Base-by-base conservation (phyloP, 2,888 invertebrate species). In the Ferrisia virgata region DNA sequence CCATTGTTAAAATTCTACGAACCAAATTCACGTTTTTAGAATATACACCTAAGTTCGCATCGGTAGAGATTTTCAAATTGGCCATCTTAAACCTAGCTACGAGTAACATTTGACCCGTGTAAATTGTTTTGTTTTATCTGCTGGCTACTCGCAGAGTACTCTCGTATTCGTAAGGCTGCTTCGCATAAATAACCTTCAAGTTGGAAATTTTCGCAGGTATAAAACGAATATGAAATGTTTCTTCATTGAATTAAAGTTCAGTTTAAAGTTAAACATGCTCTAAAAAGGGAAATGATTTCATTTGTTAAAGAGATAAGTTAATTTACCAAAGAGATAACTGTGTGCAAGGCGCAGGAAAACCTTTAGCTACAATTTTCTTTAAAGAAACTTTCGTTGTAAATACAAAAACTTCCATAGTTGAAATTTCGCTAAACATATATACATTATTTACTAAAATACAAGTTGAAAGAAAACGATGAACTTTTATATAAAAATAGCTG, bases 251-350 rank as follows among this genome's bases (percentile, higher is more conserved):
- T 72, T 72, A 72, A 72, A 72, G 31, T 72, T 33, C 33, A 72
- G 36, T 72, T 72, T 72, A 33, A 33, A 72, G 72, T 72, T 72
- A 72, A 31, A 72, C 58, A 64, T 64, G 72, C 33, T 33, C 33
- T 72, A 72, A n/a, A 33, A 33, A 72, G 72, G 36, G 33, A 72
- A 72, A 72, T 72, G 72, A 33, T 72, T 72, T 72, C 72, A 72
- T 72, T 72, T 72, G 72, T 72, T 72, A 31, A 36, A 72, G 72
- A 72, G 72, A 72, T 72, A 72, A 72, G 72, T 72, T 72, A 72
- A 72, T 72, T 72, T 72, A 72, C 72, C 33, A 72, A 72, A 31
- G 72, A 72, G 72, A 72, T 72, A 72, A 72, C 33, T 15, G n/a
- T n/a, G 72, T n/a, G 36, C 33, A 8, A 33, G 36, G 15, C n/a